Evolutionary conservation across 2,113 vertebrate species (phyloP), one percentile per base, ranked within the genome.

Genomic region (Burhinus oedicnemus): DNA sequence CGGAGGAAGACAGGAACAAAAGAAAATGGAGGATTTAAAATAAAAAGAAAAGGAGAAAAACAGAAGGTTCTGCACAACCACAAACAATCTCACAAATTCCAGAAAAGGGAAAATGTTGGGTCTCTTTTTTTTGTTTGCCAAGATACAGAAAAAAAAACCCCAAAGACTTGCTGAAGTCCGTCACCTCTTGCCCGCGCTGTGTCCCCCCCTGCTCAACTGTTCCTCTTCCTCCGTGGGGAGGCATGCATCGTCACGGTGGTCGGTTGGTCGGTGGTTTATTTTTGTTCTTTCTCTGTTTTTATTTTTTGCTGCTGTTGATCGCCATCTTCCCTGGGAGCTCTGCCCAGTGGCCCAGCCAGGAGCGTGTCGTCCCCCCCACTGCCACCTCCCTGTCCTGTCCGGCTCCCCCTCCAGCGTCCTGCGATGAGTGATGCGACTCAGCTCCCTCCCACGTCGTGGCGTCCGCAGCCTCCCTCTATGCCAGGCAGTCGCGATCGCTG

Each of bases 21-120:
- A 85, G 62, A 83, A 84, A 93, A 93, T 0, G 8, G 12, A 65
- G 21, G n/a, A 52, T 51, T 20, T 12, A 34, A 77, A 27, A 76
- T n/a, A 60, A 80, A 6, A 27, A 23, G 52, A 29, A 47, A 8
- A 80, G 36, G 45, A 3, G 60, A 60, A 90, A 87, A 94, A 93
- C 80, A 65, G 76, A 91, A 95, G 89, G 95, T 94, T 98, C 97
- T 98, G 93, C 97, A 98, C 97, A 90, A 98, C 98, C 98, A 99
- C 98, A 98, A 98, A 98, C 97, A 97, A 98, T 96, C 98, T 98
- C 98, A 99, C 97, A 96, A 98, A 98, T 98, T 98, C 97, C 96
- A 93, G 96, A 96, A 94, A 97, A 94, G 96, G 97, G 98, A 93
- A 95, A 65, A 87, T 13, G 21, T 74, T 72, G 68, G 92, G 87